Evolutionary conservation across 2,888 invertebrate species (phyloP).

Genomic region (Nomada fucata): DNA sequence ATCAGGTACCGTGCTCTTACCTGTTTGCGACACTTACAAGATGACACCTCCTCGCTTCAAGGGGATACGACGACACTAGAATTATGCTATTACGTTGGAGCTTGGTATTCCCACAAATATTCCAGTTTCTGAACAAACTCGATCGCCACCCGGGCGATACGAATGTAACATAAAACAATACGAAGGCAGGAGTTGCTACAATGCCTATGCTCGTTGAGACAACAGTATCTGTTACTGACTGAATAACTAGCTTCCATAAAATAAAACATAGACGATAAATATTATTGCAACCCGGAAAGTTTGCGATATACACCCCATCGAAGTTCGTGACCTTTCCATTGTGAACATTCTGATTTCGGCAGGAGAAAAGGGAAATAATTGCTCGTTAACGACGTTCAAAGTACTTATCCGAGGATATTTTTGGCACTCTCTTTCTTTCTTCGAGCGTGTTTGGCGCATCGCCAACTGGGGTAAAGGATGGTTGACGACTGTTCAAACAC

Average conservation of each 20-base stretch:
- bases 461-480: conserved; percentile 73
- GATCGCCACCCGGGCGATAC: conserved; percentile 5
- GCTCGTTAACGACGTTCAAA: conserved; percentile 60
- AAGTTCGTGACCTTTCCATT: conserved; percentile 39
- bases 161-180: conserved; percentile 13
- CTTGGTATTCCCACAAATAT: conserved; percentile 38
- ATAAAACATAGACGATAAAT: not conserved
- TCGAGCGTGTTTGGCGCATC: conserved; percentile 67
- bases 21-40: conserved; percentile 47
- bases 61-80: conserved; percentile 39
- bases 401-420: conserved; percentile 66
- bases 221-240: not conserved
- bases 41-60: conserved; percentile 21
- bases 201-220: not conserved
- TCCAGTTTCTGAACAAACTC: conserved; percentile 22
- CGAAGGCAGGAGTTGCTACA: no score
- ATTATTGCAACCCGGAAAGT: not conserved
- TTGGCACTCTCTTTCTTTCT: conserved; percentile 66
- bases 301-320: not conserved
- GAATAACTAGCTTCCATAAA: no score
- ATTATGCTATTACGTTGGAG: conserved; percentile 49
- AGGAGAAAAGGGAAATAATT: conserved; percentile 60
- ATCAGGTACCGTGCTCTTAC: conserved; percentile 32
- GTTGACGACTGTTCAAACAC: conserved; percentile 76
- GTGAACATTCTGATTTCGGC: conserved; percentile 18